phyloP scores from a whole-genome alignment of 2,113 vertebrate genomes.

The Hemicordylus capensis region DNA sequence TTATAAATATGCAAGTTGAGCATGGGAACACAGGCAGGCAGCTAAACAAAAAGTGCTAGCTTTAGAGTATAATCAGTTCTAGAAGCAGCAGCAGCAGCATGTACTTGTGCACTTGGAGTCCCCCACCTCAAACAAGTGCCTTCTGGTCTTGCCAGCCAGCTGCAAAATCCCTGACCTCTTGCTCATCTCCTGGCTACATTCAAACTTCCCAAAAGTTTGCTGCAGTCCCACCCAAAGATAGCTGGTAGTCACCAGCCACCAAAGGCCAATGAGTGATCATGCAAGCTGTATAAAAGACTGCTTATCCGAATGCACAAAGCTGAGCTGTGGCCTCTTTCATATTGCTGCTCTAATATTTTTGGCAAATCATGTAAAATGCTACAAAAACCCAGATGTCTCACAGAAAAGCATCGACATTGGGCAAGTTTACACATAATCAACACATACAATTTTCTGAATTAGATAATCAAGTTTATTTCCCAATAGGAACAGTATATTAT shows the following conservation, averaged over 20 bases:
- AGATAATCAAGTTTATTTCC: neutral
- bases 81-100: neutral
- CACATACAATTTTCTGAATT: too few species aligned
- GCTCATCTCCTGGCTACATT: neutral
- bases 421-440: neutral
- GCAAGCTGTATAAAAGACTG: neutral
- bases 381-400: too few species aligned
- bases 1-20: neutral
- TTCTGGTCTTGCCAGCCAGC: neutral
- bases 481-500: neutral
- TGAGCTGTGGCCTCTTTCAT: neutral
- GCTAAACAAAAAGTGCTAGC: neutral
- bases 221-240: neutral
- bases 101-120: too few species aligned
- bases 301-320: neutral
- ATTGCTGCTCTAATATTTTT: neutral
- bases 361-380: too few species aligned
- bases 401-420: neutral
- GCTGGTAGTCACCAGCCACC: neutral
- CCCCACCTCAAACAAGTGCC: neutral
- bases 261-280: neutral
- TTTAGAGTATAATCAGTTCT: neutral
- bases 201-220: neutral
- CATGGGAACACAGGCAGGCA: neutral
- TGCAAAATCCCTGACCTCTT: neutral